Base-by-base conservation (phyloP, 1,140 invertebrate genomes). In the Pseudomyrmex pallidus region DNA sequence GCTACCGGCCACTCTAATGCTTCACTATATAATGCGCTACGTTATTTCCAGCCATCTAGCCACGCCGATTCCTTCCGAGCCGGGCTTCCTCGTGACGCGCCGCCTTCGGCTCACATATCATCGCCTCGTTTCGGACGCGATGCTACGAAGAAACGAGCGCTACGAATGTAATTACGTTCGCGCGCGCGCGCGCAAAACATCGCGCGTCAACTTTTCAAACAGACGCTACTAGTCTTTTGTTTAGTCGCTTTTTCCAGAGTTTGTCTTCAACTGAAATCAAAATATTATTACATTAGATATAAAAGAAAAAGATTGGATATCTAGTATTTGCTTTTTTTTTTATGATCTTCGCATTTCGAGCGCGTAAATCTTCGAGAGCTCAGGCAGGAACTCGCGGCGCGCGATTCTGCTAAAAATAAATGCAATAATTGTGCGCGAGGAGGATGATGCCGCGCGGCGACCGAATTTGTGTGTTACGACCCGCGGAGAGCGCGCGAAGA, bases 1-100 rank as follows among this genome's bases (percentile, higher is more conserved):
- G 90, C 92, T 92, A 93, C 92, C 89, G 91, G 91, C 90, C 91
- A 90, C 91, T 92, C 92, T 93, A 92, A 93, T 92, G 91, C 92
- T 90, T 87, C 84, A 76, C 90, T 91, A 90, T 91, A 90, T 92
- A 93, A 93, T 91, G 91, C 88, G 89, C 91, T 90, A 90, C 89
- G 91, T 91, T 92, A 92, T 91, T 92, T 83, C 61, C 87, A 91
- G 90, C 90, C 76, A 68, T 72, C 66, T 48, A 61, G 85, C 64
- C 74, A 73, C 54, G 48, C 46, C 83, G 64, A 50, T 25, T 17
- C 66, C 52, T 57, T 52, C 50, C 12, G 52, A 20, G 67, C 44
- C 44, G 22, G 54, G 66, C 67, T 64, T 83, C 74, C 76, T 63
- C 74, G 59, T 83, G 56, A 73, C 62, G 63, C 61, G 54, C 67